Conservation (phyloP, 2,888 invertebrate genomes). For the Hirtodrosophila trivittata region DNA sequence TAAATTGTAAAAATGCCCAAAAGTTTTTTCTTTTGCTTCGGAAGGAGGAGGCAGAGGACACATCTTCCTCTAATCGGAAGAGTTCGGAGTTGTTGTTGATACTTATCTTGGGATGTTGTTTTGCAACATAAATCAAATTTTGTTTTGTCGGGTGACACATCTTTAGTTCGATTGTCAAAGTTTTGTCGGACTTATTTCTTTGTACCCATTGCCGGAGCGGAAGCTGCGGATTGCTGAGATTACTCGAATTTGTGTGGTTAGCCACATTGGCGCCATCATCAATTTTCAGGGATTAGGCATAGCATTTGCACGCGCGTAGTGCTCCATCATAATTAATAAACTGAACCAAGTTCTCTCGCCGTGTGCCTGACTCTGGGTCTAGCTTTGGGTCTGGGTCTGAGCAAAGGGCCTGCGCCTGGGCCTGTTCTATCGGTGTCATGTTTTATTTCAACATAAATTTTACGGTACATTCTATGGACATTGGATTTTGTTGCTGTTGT, state of each 20-base stretch:
- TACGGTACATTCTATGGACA: conserved; percentile 47
- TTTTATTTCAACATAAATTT: conserved; percentile 72
- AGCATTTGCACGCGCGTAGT: conserved; percentile 26
- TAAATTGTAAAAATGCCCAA: conserved; percentile 43
- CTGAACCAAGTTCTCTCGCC: conserved; percentile 12
- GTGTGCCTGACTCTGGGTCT: background rate
- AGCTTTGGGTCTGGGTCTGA: conserved; percentile 2
- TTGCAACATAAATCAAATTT: conserved; percentile 44
- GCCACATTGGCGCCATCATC: conserved; percentile 68
- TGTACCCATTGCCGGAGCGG: conserved; percentile 24
- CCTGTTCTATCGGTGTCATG: conserved; percentile 44
- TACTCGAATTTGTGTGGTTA: conserved; percentile 45
- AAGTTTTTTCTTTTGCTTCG: background rate
- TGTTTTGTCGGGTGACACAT: conserved; percentile 31
- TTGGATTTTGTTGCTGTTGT: conserved; percentile 4
- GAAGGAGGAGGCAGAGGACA: background rate
- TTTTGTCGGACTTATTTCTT: conserved; percentile 30
- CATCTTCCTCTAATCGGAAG: too few species aligned
- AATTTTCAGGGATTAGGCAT: conserved; percentile 60
- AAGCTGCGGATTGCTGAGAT: conserved; percentile 49
- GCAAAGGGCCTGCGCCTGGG: conserved; percentile 4
- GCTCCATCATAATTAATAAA: conserved; percentile 71
- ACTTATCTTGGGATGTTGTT: background rate
- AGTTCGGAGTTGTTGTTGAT: too few species aligned
- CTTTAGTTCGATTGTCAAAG: conserved; percentile 51